Conservation (phyloP, 2,888 invertebrate genomes). For the Conchocele bisecta region DNA sequence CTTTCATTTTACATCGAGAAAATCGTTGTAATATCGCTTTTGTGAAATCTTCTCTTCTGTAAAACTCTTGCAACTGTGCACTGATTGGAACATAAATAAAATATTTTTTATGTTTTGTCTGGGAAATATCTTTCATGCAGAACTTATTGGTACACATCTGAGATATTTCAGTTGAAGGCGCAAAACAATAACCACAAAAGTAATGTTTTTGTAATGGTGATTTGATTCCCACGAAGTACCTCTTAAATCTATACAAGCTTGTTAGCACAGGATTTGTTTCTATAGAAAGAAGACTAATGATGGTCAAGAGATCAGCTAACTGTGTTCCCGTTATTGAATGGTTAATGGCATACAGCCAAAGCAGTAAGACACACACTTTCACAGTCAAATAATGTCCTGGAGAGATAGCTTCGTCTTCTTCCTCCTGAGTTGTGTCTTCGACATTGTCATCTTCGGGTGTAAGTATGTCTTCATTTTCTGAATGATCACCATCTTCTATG, state of each 20-base stretch:
- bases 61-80: neutral
- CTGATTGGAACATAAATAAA: neutral
- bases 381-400: neutral
- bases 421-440: too few species aligned
- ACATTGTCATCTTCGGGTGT: too few species aligned
- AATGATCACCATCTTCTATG: too few species aligned
- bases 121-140: neutral
- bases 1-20: neutral
- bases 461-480: too few species aligned
- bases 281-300: neutral
- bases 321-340: neutral
- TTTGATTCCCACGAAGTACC: neutral
- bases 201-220: neutral
- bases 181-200: neutral
- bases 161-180: neutral
- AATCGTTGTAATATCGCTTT: neutral
- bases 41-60: neutral
- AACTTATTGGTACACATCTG: neutral
- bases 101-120: neutral
- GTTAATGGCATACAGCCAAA: neutral
- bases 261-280: neutral
- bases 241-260: neutral
- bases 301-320: neutral
- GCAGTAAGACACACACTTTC: neutral
- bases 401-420: neutral